phyloP scores from a whole-genome alignment of 1,140 invertebrate species.

The Oncopodura yosiiana region DNA sequence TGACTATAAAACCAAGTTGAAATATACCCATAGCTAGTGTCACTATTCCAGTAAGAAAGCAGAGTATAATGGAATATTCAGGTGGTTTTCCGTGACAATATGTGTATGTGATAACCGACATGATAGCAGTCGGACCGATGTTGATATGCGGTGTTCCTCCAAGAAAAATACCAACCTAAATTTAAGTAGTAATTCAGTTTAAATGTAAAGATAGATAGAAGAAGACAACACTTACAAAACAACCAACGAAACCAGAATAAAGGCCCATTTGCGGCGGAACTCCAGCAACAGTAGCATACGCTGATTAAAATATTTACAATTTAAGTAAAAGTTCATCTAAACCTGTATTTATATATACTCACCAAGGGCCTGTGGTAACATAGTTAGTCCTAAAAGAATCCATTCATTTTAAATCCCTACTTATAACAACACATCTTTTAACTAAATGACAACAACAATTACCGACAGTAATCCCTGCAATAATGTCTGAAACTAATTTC shows the following conservation, averaged over 20 bases:
- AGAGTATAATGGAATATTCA: conserved; percentile 67
- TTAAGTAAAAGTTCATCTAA: conserved; percentile 42
- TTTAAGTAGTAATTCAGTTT: conserved; percentile 50
- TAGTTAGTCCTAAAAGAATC: conserved; percentile 55
- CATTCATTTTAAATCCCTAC: conserved; percentile 55
- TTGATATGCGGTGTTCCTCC: conserved; percentile 85
- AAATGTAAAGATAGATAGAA: background rate
- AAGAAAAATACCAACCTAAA: conserved; percentile 73
- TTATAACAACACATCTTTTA: background rate
- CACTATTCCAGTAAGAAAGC: conserved; percentile 66
- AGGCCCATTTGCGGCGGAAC: conserved; percentile 58
- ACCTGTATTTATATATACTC: conserved; percentile 40
- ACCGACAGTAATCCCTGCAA: conserved; percentile 43
- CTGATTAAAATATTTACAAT: conserved; percentile 48
- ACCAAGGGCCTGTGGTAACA: conserved; percentile 49
- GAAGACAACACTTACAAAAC: conserved; percentile 53
- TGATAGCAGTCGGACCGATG: conserved; percentile 68
- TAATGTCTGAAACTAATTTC: conserved; percentile 42
- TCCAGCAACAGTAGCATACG: conserved; percentile 73
- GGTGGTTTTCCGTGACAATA: conserved; percentile 54
- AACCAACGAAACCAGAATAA: conserved; percentile 79
- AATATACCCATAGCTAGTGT: conserved; percentile 76
- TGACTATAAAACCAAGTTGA: conserved; percentile 80
- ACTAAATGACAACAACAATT: background rate
- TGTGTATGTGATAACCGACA: conserved; percentile 68